Conservation (phyloP, 1,140 invertebrate genomes). For the Psilanteris sp. region DNA sequence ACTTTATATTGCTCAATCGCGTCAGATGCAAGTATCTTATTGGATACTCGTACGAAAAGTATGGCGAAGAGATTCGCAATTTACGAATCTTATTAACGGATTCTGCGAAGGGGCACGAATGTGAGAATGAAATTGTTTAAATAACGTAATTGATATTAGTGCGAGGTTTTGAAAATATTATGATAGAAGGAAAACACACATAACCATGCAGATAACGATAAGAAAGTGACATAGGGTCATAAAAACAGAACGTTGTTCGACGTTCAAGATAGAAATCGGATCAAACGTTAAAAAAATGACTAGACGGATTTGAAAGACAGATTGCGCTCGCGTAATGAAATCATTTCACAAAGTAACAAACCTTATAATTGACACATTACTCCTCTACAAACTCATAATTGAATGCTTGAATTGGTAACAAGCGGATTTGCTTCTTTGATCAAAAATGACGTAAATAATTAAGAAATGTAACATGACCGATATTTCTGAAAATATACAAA, state of each 20-base stretch:
- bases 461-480: slow-evolving; percentile 1
- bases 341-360: slow-evolving; percentile 24
- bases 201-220: slow-evolving; percentile 44
- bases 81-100: too few species aligned
- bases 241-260: slow-evolving; percentile 4
- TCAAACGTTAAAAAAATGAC: slow-evolving; percentile 5
- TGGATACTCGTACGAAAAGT: too few species aligned
- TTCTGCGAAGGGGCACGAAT: too few species aligned
- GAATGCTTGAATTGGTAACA: background rate
- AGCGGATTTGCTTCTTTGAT: background rate
- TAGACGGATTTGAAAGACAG: background rate
- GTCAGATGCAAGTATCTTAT: too few species aligned
- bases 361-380: slow-evolving; percentile 14
- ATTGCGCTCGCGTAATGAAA: slow-evolving; percentile 14
- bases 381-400: slow-evolving; percentile 13
- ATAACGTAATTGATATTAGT: too few species aligned
- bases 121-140: too few species aligned
- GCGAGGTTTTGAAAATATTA: slow-evolving; percentile 1
- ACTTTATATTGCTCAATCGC: too few species aligned
- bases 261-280: slow-evolving; percentile 14
- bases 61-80: too few species aligned
- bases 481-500: slow-evolving; percentile 7
- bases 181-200: slow-evolving; percentile 13
- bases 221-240: slow-evolving; percentile 8
- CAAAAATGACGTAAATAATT: slow-evolving; percentile 20